Conservation (phyloP, 1,140 invertebrate species). For the Nebria ingens region DNA sequence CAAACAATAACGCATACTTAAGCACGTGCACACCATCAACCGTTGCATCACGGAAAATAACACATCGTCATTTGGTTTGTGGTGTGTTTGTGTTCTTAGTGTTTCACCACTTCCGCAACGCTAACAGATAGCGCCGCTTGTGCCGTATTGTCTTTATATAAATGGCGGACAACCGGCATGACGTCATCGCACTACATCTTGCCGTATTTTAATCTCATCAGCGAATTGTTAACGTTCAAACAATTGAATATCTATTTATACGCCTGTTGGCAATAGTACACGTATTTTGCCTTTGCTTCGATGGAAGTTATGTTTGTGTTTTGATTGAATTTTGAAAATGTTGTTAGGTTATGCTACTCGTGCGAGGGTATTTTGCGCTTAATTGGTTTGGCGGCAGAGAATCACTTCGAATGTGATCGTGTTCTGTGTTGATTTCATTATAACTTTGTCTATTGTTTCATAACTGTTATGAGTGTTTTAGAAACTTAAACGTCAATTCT, state of each 20-base stretch:
- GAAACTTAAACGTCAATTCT: no score
- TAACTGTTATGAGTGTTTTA: no score
- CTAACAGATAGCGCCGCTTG: background rate
- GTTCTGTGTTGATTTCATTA: slow-evolving; percentile 2
- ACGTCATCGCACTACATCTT: background rate
- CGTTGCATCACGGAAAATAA: background rate
- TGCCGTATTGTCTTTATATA: background rate
- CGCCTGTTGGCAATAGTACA: background rate
- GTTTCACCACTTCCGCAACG: background rate
- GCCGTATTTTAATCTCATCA: background rate
- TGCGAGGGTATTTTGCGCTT: slow-evolving; percentile 12
- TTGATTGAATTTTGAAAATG: background rate
- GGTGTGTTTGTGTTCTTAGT: no score
- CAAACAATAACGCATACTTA: background rate
- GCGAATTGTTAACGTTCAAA: background rate
- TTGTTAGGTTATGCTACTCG: background rate
- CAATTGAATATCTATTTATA: background rate
- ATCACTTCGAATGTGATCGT: background rate
- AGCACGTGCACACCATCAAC: background rate
- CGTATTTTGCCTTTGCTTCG: background rate
- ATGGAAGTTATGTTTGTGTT: background rate
- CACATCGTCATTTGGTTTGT: no score
- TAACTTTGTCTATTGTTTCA: no score
- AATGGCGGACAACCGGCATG: background rate
- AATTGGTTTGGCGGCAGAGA: slow-evolving; percentile 13